Base-by-base conservation (phyloP, 1,140 invertebrate species). In the Rhagoletis pomonella region DNA sequence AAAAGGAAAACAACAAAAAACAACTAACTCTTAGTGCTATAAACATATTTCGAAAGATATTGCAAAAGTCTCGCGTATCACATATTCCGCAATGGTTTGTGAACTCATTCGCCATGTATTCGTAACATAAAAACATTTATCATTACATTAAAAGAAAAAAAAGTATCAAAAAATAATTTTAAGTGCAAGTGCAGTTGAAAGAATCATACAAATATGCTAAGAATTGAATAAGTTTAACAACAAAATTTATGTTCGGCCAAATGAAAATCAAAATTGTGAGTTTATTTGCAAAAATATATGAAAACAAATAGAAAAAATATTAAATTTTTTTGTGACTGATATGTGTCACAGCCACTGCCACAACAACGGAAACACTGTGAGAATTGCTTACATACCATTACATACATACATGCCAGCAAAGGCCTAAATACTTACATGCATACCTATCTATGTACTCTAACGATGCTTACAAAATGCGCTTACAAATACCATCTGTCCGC, bases 401-500 rank as follows among this genome's bases (percentile, higher is more conserved):
- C 50, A 55, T 55, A 10, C 50, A 55, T 29, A 55, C 50, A 55
- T 55, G 50, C 50, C 5, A 55, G 5, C 5, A 12, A 14, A 9
- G 9, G 4, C 73, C 4, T 4, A 42, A 12, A 44, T n/a, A 10
- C 39, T 42, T 50, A 73, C 69, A 73, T 29, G 42, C 29, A 62
- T 58, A n/a, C 47, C 14, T n/a, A 81, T 47, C 50, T 81, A 42
- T n/a, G 55, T 55, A 55, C 47, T 19, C n/a, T 19, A 5, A 55
- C 42, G 12, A 47, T 81, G 73, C 73, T 81, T 81, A 50, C 73
- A 55, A 19, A 50, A 55, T 29, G n/a, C 44, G 47, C 73, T 55
- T 81, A 55, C 47, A 50, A 81, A 47, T 50, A 3, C 12, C 17
- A 4, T 17, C 10, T 4, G 17, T 73, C 17, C 44, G 14, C 12